Percentiles rank a stretch among this genome's conserved stretches.
Evolutionary conservation across 2,113 vertebrate species (phyloP).

Genomic region (Mesoclemmys tuberculata): DNA sequence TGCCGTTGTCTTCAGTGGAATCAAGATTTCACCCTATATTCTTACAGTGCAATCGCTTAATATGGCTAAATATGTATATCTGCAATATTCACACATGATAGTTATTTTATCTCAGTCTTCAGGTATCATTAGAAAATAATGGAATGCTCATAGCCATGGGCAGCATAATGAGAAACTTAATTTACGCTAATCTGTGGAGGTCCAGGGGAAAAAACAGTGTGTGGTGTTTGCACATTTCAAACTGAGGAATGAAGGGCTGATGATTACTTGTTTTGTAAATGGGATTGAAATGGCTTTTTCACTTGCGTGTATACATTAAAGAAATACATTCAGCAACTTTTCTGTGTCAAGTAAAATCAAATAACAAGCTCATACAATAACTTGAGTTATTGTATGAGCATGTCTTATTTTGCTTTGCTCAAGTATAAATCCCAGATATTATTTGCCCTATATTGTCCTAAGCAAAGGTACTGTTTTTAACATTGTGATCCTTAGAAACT

Average conservation of each 20-base stretch:
- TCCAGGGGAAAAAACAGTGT: not conserved
- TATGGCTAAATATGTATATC: not conserved
- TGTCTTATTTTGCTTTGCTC: not conserved
- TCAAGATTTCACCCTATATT: rapidly evolving
- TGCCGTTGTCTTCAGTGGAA: not conserved
- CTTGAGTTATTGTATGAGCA: not conserved
- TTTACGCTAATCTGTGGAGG: not conserved
- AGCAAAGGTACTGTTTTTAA: not conserved
- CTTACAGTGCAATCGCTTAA: not conserved
- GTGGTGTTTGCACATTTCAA: not conserved
- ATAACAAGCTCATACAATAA: not conserved
- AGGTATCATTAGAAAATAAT: not conserved
- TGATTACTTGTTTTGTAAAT: not conserved
- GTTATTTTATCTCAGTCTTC: not conserved
- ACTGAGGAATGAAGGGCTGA: not conserved
- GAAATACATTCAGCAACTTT: not conserved
- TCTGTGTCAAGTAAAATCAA: not conserved
- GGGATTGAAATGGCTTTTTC: not conserved
- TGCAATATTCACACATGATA: not conserved
- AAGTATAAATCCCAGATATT: not conserved
- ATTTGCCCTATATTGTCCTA: not conserved
- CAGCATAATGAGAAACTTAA: not conserved
- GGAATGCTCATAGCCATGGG: not conserved
- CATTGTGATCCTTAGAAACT: not conserved
- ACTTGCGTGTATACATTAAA: not conserved